phyloP scores from a whole-genome alignment of 2,113 vertebrate species.

The Myrmecobius fasciatus region DNA sequence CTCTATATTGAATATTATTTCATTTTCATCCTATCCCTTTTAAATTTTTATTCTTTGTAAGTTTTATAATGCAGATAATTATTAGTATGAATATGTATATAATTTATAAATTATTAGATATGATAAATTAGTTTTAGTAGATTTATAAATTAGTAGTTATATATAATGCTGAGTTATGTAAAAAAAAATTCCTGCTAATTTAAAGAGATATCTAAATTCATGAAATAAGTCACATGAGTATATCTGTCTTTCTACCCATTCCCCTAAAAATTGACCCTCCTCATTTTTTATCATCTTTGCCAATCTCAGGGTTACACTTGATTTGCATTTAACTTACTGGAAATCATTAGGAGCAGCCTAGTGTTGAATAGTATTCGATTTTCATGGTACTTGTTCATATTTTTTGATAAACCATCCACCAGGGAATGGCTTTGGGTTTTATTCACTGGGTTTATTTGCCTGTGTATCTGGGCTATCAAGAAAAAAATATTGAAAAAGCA shows the following conservation, averaged over 20 bases:
- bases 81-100: no score
- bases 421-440: neutral
- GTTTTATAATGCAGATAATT: no score
- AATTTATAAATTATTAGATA: no score
- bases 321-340: neutral
- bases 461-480: neutral
- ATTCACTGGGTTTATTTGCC: neutral
- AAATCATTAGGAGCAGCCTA: neutral
- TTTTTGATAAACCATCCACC: neutral
- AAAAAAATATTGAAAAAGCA: neutral
- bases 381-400: neutral
- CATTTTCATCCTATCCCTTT: no score
- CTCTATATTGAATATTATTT: no score
- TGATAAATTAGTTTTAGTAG: no score
- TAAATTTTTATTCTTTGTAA: no score
- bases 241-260: neutral
- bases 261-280: neutral
- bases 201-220: neutral
- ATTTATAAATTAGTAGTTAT: no score
- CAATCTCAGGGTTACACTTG: neutral
- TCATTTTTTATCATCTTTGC: neutral
- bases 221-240: neutral
- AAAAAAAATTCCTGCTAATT: neutral
- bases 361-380: neutral
- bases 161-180: no score